Base-by-base conservation (phyloP, 2,888 invertebrate genomes). In the Theodoxus fluviatilis region DNA sequence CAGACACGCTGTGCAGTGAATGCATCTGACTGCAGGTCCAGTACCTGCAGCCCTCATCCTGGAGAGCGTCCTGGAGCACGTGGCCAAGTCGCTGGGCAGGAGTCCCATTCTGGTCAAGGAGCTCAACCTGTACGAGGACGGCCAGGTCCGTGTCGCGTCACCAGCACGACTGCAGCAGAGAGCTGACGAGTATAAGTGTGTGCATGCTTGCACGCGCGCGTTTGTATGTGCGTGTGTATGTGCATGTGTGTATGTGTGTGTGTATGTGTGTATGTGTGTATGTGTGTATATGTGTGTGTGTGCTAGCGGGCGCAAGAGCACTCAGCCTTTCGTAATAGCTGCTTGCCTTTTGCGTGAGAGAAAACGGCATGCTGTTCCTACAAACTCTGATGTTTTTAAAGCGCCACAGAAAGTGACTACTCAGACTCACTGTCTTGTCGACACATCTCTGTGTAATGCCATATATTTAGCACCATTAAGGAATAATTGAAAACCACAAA, bases 11-110 rank as follows among this genome's bases (percentile, higher is more conserved):
- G n/a, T n/a, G n/a, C n/a, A n/a, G n/a, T n/a, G n/a, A n/a, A n/a
- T n/a, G n/a, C n/a, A n/a, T n/a, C n/a, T n/a, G n/a, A n/a, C n/a
- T 70, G 0, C 72, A 81, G 85, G 81, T n/a, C 77, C 81, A 1
- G 74, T 82, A 3, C 80, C 85, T 66, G 83, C 82, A 3, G 76
- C 85, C 2, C 81, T 81, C 37, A 79, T 84, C 25, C 85, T 85
- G 55, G 87, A 87, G 75, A 79, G 80, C 40, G 80, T 87, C 25
- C 81, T 87, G 79, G 86, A 87, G 25, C 86, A 86, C 68, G 79
- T 87, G 63, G 84, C 87, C 0, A 75, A 77, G 28, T 71, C 70
- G 2, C 70, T 85, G 22, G 78, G 80, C 3, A 79, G 80, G 69
- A 85, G 87, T 69, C 84, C 86, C 0, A 73, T 86, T 31, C 75